Evolutionary conservation across 2,888 invertebrate species (phyloP).

Genomic region (Dryobota labecula): DNA sequence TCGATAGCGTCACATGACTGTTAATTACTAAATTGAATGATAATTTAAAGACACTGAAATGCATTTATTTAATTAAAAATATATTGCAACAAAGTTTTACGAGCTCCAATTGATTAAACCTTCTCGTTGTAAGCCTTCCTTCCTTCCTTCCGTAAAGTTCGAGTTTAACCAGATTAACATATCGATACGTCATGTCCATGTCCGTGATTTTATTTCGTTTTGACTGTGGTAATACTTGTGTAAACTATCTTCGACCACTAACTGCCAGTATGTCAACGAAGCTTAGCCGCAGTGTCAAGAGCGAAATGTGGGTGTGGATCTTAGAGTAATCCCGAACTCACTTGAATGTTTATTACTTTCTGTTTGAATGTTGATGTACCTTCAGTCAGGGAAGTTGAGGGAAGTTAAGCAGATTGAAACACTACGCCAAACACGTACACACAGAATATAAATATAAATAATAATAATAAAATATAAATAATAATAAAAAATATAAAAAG

Average conservation of each 20-base stretch:
- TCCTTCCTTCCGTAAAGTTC: slow-evolving; percentile 35
- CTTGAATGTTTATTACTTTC: slow-evolving; percentile 9
- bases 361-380: background rate
- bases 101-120: slow-evolving; percentile 25
- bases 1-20: slow-evolving; percentile 3
- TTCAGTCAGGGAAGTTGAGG: background rate
- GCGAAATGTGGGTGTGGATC: background rate
- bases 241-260: slow-evolving; percentile 7
- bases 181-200: slow-evolving; percentile 20
- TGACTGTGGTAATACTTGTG: background rate
- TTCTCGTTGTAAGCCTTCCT: slow-evolving; percentile 13
- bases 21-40: slow-evolving; percentile 12
- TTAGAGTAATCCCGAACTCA: slow-evolving; percentile 10
- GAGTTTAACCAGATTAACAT: slow-evolving; percentile 12
- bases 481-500: too few relatives aligned
- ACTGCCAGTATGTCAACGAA: background rate
- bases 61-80: background rate
- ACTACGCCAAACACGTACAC: too few relatives aligned
- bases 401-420: background rate
- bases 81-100: slow-evolving; percentile 23
- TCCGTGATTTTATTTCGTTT: slow-evolving; percentile 19
- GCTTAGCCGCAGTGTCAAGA: slow-evolving; percentile 8
- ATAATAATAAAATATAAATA: too few relatives aligned
- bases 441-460: too few relatives aligned
- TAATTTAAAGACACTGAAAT: too few relatives aligned